Evolutionary conservation across 2,797 vertebrate genomes (phyloP).

Genomic region (Anolis apletophallus): DNA sequence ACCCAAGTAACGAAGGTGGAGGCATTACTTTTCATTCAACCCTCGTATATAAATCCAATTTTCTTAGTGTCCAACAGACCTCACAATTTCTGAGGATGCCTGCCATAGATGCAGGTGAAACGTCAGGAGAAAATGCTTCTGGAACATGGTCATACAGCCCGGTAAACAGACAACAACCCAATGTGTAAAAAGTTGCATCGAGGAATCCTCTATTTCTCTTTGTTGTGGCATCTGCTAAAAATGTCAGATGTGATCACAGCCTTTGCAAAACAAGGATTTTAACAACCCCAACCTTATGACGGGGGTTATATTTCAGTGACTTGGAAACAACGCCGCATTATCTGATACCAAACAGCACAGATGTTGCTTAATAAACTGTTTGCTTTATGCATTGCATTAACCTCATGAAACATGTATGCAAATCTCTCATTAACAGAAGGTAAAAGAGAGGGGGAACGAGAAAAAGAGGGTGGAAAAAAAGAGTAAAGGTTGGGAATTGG

Average conservation of each 20-base stretch:
- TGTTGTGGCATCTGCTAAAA: conserved; percentile 70
- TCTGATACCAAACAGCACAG: conserved; percentile 80
- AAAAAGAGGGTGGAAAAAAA: conserved; percentile 63
- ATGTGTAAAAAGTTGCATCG: conserved; percentile 43
- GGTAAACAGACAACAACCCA: background rate
- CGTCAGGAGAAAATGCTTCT: too few species aligned
- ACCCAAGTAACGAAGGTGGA: too few species aligned
- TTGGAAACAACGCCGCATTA: conserved; percentile 76
- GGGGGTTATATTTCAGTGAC: conserved; percentile 80
- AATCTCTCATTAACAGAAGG: conserved; percentile 81
- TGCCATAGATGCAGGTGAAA: too few species aligned
- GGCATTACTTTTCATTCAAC: too few species aligned
- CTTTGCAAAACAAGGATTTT: conserved; percentile 74
- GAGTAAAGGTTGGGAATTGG: conserved; percentile 69
- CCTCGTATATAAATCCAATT: too few species aligned
- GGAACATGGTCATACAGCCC: too few species aligned
- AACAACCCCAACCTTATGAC: conserved; percentile 77
- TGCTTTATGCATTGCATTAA: conserved; percentile 78
- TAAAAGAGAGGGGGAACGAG: conserved; percentile 30
- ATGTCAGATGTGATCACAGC: conserved; percentile 71
- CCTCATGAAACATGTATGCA: conserved; percentile 84
- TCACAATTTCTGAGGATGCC: too few species aligned
- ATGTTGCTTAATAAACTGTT: conserved; percentile 80
- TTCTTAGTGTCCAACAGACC: too few species aligned
- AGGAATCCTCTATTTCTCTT: conserved; percentile 63